Evolutionary conservation across 2,888 invertebrate species (phyloP), one percentile per base, ranked within the genome.

Genomic region (Augochlorella aurata): DNA sequence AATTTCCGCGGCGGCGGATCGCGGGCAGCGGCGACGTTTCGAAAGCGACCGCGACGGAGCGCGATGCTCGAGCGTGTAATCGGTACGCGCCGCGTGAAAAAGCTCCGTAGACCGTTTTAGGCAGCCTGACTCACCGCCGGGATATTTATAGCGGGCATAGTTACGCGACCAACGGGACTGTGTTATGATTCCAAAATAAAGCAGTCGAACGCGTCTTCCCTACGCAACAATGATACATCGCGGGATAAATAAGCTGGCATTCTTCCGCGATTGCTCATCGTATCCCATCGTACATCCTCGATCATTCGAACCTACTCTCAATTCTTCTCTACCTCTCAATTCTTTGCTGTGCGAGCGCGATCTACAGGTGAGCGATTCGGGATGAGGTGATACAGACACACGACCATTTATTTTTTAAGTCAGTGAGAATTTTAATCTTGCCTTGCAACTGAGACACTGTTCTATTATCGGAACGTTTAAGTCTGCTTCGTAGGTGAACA

Each of bases 91-190:
- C 52, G 68, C 54, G 18, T 24, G 38, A 65, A 54, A 66, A 66
- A 21, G 18, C 70, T 44, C 54, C 29, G 14, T 45, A 71, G 70
- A 18, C 44, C 47, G 65, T 58, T 74, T 74, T 74, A 16, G 54
- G 69, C 16, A 21, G 44, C 9, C 74, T 67, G 80, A 67, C 47
- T 81, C 80, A 63, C 38, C 38, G 4, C 9, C 21, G n/a, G 2
- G 21, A 61, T 81, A 74, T 74, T 74, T 80, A 80, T 81, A 74
- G 14, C 61, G 47, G 29, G 44, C 38, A n/a, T 38, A 63, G 63
- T 72, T 74, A 71, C 52, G 58, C 45, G 77, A 63, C 58, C 29
- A 67, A 54, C 50, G n/a, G n/a, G 44, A 1, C 72, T 29, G 10
- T 63, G 72, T 29, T 49, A 72, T 29, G 49, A 54, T 45, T n/a